Base-by-base conservation (phyloP, 2,888 invertebrate genomes). In the Drosophila barbarae region DNA sequence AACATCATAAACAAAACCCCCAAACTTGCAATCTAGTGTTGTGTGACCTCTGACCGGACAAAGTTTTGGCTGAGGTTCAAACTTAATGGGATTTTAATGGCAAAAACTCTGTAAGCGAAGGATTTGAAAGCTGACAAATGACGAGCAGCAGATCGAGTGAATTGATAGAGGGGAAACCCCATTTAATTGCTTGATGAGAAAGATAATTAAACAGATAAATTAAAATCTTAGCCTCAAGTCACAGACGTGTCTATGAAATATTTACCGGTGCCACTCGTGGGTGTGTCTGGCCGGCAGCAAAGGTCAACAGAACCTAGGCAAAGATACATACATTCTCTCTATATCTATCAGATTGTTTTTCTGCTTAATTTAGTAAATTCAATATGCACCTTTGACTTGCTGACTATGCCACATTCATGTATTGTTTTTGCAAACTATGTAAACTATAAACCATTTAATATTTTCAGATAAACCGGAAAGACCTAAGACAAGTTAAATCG, bases 81-180 rank as follows among this genome's bases (percentile, higher is more conserved):
- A 41, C 32, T 34, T 53, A 59, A 59, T 59, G 42, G 57, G 53
- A 41, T 41, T 57, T 57, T 53, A 57, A 57, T 57, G 57, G 57
- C 53, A 57, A 53, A 39, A 18, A 34, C 39, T 41, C 5, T 28
- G 30, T 12, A 12, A n/a, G 57, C 18, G 34, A 26, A 32, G 41
- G 26, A 41, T 41, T n/a, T 34, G 53, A 28, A 21, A 34, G 41
- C 41, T 39, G 32, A 34, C 53, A 53, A 58, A 35, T 58, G 54
- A 58, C 30, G 34, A 55, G 35, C 15, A 54, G 30, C 35, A 58
- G 21, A 55, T 58, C 42, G 15, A 36, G 41, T 41, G 5, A 30
- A 28, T 30, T 30, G 18, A 35, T 54, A 44, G 15, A 28, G 21
- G 28, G 13, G 10, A 18, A 32, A 5, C 15, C 53, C 39, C 18